A percentile compares a stretch with the other conserved stretches of the same genome.
Evolutionary conservation across 2,797 vertebrate genomes (phyloP).

Genomic region (Tangara arthus): DNA sequence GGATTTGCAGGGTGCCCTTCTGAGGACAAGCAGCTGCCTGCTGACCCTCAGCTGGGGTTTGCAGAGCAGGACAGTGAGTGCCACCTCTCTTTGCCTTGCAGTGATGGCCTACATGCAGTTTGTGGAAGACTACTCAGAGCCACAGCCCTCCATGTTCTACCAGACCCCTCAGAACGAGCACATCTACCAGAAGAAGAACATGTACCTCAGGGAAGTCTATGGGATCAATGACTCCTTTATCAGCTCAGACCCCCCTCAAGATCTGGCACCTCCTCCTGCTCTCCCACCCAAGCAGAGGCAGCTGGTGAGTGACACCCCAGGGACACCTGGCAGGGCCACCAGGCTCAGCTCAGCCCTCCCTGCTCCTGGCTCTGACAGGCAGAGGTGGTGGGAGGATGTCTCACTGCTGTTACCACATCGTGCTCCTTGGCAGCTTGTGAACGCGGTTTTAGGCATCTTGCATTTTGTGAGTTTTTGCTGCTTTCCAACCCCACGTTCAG

Average conservation of each 20-base stretch:
- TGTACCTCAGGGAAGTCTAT: conserved; percentile 92
- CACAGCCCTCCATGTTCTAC: conserved; percentile 97
- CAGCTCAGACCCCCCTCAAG: conserved; percentile 80
- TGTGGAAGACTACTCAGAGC: conserved; percentile 97
- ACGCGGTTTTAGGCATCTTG: background rate
- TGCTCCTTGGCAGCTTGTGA: background rate
- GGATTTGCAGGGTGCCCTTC: background rate
- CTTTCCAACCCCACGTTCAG: background rate
- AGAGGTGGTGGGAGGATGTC: background rate
- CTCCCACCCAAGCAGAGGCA: conserved; percentile 95
- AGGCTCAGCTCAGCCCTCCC: background rate
- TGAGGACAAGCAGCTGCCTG: background rate
- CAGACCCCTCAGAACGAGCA: conserved; percentile 96
- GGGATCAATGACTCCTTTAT: conserved; percentile 91
- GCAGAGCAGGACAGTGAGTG: background rate
- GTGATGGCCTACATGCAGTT: conserved; percentile 98
- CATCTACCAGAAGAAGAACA: conserved; percentile 97
- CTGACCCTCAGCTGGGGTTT: background rate
- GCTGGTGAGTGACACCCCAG: conserved; percentile 82
- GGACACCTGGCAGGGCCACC: background rate
- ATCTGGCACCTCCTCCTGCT: conserved; percentile 87
- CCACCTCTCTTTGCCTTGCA: conserved; percentile 61
- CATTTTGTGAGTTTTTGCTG: background rate
- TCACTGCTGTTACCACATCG: background rate
- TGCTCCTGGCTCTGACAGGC: background rate